phyloP scores from a whole-genome alignment of 2,888 invertebrate genomes.

The Sthenelais limicola region DNA sequence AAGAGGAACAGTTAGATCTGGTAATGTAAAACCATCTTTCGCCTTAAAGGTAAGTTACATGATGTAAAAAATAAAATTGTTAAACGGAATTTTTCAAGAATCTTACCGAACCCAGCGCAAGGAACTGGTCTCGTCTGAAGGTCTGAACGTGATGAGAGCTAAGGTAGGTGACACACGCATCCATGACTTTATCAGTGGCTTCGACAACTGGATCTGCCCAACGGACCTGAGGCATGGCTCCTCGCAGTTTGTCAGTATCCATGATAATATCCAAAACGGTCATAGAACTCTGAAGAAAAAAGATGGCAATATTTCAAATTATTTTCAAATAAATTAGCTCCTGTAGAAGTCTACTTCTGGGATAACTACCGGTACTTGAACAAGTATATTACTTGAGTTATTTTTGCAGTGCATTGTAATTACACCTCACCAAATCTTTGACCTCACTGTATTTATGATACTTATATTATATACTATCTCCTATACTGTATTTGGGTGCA shows the following conservation, averaged over 20 bases:
- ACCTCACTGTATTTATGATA: no score
- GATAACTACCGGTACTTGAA: no score
- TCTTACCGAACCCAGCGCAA: constrained; percentile 77
- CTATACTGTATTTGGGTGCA: no score
- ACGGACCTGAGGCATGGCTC: constrained; percentile 83
- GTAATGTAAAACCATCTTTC: no score
- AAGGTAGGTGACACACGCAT: constrained; percentile 85
- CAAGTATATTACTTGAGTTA: no score
- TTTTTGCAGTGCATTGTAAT: no score
- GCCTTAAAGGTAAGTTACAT: no score
- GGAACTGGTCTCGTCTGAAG: constrained; percentile 80
- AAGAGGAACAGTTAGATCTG: no score
- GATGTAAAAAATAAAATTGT: no score
- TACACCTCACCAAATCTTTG: no score
- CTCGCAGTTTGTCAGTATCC: constrained; percentile 86
- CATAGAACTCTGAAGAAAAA: constrained; percentile 78
- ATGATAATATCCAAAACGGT: constrained; percentile 87
- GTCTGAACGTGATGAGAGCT: constrained; percentile 85
- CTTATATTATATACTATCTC: no score
- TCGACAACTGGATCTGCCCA: constrained; percentile 88
- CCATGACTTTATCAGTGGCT: constrained; percentile 84
- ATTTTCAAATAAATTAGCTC: not conserved
- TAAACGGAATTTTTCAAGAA: constrained; percentile 9
- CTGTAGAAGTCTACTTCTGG: not conserved
- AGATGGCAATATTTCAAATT: no score